Evolutionary conservation across 2,888 invertebrate genomes (phyloP).

Genomic region (Metacarcinus magister): DNA sequence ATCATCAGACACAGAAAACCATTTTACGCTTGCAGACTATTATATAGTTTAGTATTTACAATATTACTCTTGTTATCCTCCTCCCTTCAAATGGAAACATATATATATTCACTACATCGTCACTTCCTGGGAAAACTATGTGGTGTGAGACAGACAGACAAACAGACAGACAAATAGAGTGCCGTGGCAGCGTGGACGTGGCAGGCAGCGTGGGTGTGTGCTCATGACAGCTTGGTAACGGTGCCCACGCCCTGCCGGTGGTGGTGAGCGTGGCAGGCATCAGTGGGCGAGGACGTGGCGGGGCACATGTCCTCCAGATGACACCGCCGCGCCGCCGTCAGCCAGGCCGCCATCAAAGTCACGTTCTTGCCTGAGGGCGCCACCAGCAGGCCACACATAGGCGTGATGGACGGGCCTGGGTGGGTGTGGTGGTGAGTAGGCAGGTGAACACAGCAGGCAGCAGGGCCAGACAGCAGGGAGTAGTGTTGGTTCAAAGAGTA

Average conservation of each 20-base stretch:
- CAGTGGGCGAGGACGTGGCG: background rate
- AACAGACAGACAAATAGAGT: too few relatives aligned
- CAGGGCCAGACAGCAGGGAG: constrained; percentile 85
- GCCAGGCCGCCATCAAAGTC: constrained; percentile 56
- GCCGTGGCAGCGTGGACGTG: background rate
- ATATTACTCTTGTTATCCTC: too few relatives aligned
- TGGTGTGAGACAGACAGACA: too few relatives aligned
- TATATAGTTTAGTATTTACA: background rate
- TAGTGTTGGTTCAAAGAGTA: constrained; percentile 85
- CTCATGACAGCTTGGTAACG: constrained; percentile 61
- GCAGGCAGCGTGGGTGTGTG: background rate
- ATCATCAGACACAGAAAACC: background rate
- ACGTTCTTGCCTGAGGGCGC: constrained; percentile 70
- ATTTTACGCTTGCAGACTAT: background rate
- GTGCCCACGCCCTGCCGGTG: constrained; percentile 68
- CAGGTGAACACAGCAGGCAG: constrained; percentile 59
- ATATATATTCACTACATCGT: too few relatives aligned
- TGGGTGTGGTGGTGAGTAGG: background rate
- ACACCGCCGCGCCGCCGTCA: constrained; percentile 55
- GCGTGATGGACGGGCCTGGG: background rate
- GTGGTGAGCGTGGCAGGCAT: constrained; percentile 35
- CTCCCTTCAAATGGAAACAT: too few relatives aligned
- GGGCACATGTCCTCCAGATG: constrained; percentile 57
- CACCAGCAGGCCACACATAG: constrained; percentile 68
- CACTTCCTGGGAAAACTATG: too few relatives aligned